Percentiles rank a stretch among this genome's conserved stretches.
phyloP scores from a whole-genome alignment of 2,113 vertebrate genomes.

The Struthio camelus region DNA sequence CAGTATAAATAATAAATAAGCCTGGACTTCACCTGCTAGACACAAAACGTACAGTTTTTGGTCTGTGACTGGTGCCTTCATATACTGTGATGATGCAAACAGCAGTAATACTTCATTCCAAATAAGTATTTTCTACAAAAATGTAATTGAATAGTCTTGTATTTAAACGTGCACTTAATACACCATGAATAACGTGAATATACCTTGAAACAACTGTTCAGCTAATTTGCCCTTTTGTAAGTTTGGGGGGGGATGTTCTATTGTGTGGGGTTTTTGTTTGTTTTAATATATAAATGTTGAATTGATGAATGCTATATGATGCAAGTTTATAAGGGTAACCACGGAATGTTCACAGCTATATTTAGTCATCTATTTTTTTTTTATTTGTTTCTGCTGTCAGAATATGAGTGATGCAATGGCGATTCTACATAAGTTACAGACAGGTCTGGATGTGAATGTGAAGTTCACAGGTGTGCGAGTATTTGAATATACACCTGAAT shows the following conservation, averaged over 20 bases:
- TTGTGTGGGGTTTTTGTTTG: neutral
- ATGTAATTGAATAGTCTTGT: too few species aligned
- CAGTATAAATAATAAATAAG: neutral
- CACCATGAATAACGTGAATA: neutral
- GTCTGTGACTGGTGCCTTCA: neutral
- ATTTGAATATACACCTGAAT: conserved; percentile 98
- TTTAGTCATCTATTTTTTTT: neutral
- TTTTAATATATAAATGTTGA: neutral
- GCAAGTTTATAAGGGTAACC: neutral
- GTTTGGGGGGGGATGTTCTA: neutral
- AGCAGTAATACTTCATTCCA: neutral
- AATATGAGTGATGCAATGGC: conserved; percentile 99
- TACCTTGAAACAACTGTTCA: neutral
- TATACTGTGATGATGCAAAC: neutral
- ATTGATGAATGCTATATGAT: neutral
- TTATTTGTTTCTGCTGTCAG: conserved; percentile 70
- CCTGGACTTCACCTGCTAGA: neutral
- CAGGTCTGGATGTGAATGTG: conserved; percentile 97
- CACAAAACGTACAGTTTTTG: neutral
- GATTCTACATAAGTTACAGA: conserved; percentile 96
- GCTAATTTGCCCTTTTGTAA: neutral
- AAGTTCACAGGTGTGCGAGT: conserved; percentile 96
- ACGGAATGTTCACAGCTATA: neutral
- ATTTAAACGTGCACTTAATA: neutral
- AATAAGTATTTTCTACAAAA: neutral